phyloP scores from a whole-genome alignment of 2,888 invertebrate species.

The Drosophila algonquin region DNA sequence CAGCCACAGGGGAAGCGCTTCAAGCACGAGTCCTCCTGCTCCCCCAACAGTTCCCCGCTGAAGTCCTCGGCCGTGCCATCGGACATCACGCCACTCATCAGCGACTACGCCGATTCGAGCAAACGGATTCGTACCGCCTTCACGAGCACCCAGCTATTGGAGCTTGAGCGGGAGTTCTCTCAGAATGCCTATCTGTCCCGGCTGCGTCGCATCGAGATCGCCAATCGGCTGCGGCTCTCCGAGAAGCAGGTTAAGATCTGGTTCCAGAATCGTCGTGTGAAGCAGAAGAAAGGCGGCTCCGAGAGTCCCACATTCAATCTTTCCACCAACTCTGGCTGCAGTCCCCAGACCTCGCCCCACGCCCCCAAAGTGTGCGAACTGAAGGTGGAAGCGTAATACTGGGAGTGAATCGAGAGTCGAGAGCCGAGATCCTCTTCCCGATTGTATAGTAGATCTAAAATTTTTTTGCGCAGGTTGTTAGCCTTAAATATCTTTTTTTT shows the following conservation, averaged over 20 bases:
- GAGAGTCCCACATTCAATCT: slow-evolving; percentile 84
- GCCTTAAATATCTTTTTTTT: slow-evolving; percentile 13
- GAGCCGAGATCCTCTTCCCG: not conserved
- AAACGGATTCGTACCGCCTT: slow-evolving; percentile 97
- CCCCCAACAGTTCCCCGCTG: slow-evolving; percentile 76
- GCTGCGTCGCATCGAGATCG: slow-evolving; percentile 95
- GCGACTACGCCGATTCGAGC: slow-evolving; percentile 88
- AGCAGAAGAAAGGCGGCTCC: slow-evolving; percentile 94
- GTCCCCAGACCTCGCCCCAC: slow-evolving; percentile 61
- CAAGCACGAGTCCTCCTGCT: slow-evolving; percentile 76
- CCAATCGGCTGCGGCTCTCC: slow-evolving; percentile 92
- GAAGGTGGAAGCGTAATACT: slow-evolving; percentile 50
- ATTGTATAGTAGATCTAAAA: slow-evolving; percentile 50
- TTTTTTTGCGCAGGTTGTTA: slow-evolving; percentile 22
- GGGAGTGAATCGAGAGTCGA: not conserved
- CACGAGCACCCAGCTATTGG: slow-evolving; percentile 93
- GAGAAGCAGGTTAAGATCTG: slow-evolving; percentile 98
- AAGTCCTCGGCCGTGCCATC: slow-evolving; percentile 40
- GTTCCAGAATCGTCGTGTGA: slow-evolving; percentile 96
- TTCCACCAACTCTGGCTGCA: slow-evolving; percentile 58
- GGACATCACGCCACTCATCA: slow-evolving; percentile 79
- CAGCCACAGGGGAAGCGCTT: slow-evolving; percentile 71
- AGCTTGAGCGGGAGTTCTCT: slow-evolving; percentile 94
- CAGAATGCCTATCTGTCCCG: slow-evolving; percentile 96
- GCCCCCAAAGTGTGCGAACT: slow-evolving; percentile 36